Evolutionary conservation across 2,797 vertebrate species (phyloP).

Genomic region (Parotocinclus haroldoi): DNA sequence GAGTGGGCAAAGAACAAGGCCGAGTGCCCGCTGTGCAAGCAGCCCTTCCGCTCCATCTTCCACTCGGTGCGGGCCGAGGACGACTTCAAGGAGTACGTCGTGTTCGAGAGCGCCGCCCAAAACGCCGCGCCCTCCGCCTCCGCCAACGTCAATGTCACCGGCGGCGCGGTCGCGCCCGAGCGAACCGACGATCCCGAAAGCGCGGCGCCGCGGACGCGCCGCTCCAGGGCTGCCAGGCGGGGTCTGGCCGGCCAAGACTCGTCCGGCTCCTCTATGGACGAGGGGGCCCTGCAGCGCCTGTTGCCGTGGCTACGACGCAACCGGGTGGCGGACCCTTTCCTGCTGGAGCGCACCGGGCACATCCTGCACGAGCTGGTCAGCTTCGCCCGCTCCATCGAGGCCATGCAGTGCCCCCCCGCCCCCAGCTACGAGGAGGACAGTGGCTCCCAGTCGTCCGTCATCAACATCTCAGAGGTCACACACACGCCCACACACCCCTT

Average conservation of each 20-base stretch:
- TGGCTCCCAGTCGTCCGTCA: slow-evolving; percentile 83
- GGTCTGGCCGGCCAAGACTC: slow-evolving; percentile 26
- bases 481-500: not conserved
- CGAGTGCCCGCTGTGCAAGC: slow-evolving; percentile 93
- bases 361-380: slow-evolving; percentile 92
- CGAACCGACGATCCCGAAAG: too few species aligned
- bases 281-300: slow-evolving; percentile 75
- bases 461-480: slow-evolving; percentile 85
- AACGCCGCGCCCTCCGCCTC: not conserved
- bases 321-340: slow-evolving; percentile 76
- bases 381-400: slow-evolving; percentile 88
- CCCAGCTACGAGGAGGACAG: slow-evolving; percentile 85
- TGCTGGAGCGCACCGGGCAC: slow-evolving; percentile 88
- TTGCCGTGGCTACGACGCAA: slow-evolving; percentile 91
- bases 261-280: slow-evolving; percentile 64
- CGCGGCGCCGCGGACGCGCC: slow-evolving; percentile 4
- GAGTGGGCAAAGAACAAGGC: slow-evolving; percentile 98
- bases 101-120: slow-evolving; percentile 47
- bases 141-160: too few species aligned
- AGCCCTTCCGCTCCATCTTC: slow-evolving; percentile 89
- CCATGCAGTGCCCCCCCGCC: slow-evolving; percentile 84
- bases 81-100: slow-evolving; percentile 85
- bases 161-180: too few species aligned
- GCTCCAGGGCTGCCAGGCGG: not conserved
- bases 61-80: slow-evolving; percentile 89